A percentile compares a stretch with the other conserved stretches of the same genome.
phyloP scores from a whole-genome alignment of 2,888 invertebrate species.

The Rotaria sp. region DNA sequence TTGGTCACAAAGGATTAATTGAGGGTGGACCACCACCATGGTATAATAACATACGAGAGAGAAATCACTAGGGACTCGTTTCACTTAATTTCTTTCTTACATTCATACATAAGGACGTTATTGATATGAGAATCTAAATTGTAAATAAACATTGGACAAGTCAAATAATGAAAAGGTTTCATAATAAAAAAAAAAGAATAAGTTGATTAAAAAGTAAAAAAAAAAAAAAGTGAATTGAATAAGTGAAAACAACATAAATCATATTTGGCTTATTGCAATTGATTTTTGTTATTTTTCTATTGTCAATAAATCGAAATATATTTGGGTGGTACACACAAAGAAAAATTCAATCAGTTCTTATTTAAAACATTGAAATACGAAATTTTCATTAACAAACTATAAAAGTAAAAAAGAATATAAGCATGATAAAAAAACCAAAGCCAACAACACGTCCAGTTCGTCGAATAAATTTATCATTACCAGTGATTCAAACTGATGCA shows the following conservation, averaged over 20 bases:
- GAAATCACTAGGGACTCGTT: not conserved
- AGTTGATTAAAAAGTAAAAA: not conserved
- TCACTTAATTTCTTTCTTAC: not conserved
- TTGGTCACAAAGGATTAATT: conserved; percentile 13
- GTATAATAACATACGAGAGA: not conserved
- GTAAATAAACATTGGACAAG: not conserved
- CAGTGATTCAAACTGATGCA: not conserved
- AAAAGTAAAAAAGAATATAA: not conserved
- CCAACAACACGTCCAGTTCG: not conserved
- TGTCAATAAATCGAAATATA: too few species aligned
- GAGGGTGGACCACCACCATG: not conserved
- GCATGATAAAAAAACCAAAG: not conserved
- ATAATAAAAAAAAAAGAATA: not conserved
- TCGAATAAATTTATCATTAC: conserved; percentile 16
- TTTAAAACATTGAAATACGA: too few species aligned
- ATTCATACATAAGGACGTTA: not conserved
- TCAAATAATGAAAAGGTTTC: not conserved
- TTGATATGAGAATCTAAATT: not conserved
- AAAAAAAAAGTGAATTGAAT: too few species aligned
- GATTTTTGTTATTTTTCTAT: too few species aligned
- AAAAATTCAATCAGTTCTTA: too few species aligned
- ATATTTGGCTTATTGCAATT: too few species aligned
- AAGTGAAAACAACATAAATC: too few species aligned
- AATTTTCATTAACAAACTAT: too few species aligned
- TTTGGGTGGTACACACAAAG: too few species aligned